Conservation (phyloP, 1,140 invertebrate genomes). For the Ruditapes philippinarum region DNA sequence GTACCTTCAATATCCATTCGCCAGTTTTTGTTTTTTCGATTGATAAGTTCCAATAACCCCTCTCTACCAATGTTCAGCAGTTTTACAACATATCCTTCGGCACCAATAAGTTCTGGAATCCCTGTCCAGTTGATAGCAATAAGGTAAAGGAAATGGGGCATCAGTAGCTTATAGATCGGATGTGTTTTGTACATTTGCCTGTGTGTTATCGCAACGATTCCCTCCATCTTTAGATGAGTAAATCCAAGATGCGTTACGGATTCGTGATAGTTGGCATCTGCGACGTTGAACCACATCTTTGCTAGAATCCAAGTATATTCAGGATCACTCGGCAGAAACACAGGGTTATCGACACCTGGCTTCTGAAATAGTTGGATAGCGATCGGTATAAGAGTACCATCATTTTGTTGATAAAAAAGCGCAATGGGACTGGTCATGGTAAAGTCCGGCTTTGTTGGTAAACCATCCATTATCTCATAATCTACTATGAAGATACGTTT, state of each 20-base stretch:
- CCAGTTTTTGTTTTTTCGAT: background rate
- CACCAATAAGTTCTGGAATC: background rate
- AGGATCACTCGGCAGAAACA: slow-evolving; percentile 86
- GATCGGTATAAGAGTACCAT: slow-evolving; percentile 81
- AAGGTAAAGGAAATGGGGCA: slow-evolving; percentile 86
- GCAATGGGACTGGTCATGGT: slow-evolving; percentile 79
- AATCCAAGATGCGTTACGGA: slow-evolving; percentile 85
- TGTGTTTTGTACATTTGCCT: slow-evolving; percentile 86
- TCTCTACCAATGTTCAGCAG: background rate
- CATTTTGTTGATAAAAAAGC: slow-evolving; percentile 83
- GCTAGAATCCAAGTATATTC: slow-evolving; percentile 86
- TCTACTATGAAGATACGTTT: slow-evolving; percentile 56
- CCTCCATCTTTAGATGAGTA: slow-evolving; percentile 87
- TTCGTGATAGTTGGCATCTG: slow-evolving; percentile 86
- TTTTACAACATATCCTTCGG: background rate
- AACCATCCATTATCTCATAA: slow-evolving; percentile 36
- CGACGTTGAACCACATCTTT: slow-evolving; percentile 88
- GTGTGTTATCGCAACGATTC: slow-evolving; percentile 84
- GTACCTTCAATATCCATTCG: slow-evolving; percentile 58
- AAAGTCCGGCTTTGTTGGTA: background rate
- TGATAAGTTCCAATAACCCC: background rate
- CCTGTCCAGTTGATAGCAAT: slow-evolving; percentile 80
- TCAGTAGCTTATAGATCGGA: slow-evolving; percentile 86
- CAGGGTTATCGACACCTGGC: slow-evolving; percentile 82
- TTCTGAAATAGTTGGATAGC: slow-evolving; percentile 85